These are phyloP conservation scores for Protobothrops flavoviridis DNA, from an alignment of 2,113 vertebrate genomes.

Conservation along the genomic window DNA sequence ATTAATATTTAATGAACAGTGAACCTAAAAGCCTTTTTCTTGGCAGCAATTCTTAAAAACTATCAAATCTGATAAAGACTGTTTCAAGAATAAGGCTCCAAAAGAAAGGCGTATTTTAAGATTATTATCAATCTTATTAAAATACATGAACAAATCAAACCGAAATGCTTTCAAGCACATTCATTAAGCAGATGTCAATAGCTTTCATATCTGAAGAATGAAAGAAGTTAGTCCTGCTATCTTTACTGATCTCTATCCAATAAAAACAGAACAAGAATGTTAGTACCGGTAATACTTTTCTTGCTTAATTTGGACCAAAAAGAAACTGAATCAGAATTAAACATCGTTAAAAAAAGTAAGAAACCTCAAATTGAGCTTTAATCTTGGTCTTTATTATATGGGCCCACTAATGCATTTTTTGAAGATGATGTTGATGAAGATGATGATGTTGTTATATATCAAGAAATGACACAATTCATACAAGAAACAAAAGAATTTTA, in stretches of 20 bases:
- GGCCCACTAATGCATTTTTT: neutral
- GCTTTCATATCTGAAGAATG: neutral
- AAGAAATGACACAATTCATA: neutral
- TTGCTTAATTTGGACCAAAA: neutral
- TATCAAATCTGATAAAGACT: rapidly evolving
- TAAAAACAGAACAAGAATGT: neutral
- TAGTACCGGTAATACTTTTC: neutral
- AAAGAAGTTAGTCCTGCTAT: neutral
- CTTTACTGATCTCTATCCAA: neutral
- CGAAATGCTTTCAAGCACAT: neutral
- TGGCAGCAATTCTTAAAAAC: neutral
- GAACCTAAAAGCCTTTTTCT: neutral
- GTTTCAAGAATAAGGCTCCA: neutral
- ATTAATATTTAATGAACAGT: neutral
- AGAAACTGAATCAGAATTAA: neutral
- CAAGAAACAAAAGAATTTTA: neutral
- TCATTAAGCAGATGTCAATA: neutral
- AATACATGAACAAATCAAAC: neutral
- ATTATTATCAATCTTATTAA: rapidly evolving
- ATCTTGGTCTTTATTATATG: neutral
- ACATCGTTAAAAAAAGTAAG: neutral
- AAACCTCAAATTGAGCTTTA: neutral
- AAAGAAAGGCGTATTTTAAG: rapidly evolving
- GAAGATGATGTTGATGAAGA: neutral
- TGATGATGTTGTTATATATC: neutral